A percentile compares a stretch with the other conserved stretches of the same genome.
Conservation (phyloP, 2,888 invertebrate species). For the Harpalus rubripes region DNA sequence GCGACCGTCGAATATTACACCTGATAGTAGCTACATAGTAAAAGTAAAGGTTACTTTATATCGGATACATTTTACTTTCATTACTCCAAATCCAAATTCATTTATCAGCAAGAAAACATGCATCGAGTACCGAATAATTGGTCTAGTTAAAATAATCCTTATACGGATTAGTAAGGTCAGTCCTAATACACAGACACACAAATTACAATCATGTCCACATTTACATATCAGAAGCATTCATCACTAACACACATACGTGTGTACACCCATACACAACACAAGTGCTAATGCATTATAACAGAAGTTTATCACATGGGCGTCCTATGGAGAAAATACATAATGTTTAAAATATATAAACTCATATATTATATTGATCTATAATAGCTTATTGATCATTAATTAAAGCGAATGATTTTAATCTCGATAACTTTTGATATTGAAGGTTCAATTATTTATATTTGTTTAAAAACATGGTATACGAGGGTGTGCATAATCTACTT, state of each 20-base stretch:
- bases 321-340: not conserved
- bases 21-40: constrained; percentile 5
- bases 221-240: constrained; percentile 45
- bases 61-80: constrained; percentile 37
- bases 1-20: constrained; percentile 13
- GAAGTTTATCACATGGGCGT: not conserved
- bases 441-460: no score
- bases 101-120: constrained; percentile 42
- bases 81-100: constrained; percentile 52
- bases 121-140: constrained; percentile 49
- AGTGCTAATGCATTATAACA: not conserved
- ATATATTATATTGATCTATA: no score
- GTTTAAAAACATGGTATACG: no score
- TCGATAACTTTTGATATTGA: no score
- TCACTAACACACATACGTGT: not conserved
- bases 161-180: constrained; percentile 38
- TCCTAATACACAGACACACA: constrained; percentile 18
- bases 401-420: no score
- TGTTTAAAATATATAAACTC: no score
- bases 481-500: no score
- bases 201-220: constrained; percentile 46
- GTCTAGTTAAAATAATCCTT: constrained; percentile 45
- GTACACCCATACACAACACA: not conserved
- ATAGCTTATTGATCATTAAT: no score
- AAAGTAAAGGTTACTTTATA: constrained; percentile 40